phyloP scores from a whole-genome alignment of 1,140 invertebrate genomes.

The Leptinotarsa defecta region DNA sequence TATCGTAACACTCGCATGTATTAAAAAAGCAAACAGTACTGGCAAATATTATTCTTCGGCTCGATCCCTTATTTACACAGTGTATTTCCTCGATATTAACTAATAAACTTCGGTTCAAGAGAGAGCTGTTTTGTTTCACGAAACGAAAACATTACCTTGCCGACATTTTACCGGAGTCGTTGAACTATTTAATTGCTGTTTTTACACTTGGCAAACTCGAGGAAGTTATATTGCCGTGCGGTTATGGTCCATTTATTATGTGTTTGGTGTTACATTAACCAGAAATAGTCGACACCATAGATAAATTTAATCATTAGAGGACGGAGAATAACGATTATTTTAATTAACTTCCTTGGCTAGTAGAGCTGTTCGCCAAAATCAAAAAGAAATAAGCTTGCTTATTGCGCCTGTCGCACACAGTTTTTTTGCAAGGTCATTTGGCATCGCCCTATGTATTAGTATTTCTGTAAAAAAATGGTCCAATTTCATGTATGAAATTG shows the following conservation, averaged over 20 bases:
- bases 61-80: background rate
- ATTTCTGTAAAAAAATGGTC: too few species aligned
- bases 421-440: too few species aligned
- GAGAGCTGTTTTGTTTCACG: constrained; percentile 2
- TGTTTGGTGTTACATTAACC: background rate
- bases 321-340: too few species aligned
- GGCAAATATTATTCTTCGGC: background rate
- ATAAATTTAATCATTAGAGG: too few species aligned
- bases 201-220: background rate
- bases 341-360: too few species aligned
- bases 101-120: constrained; percentile 1
- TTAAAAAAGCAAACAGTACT: constrained; percentile 8
- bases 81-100: constrained; percentile 3
- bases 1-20: background rate
- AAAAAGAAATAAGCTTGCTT: too few species aligned
- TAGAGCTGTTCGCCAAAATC: too few species aligned
- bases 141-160: background rate
- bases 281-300: background rate
- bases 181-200: background rate
- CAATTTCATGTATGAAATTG: too few species aligned
- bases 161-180: background rate
- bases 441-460: too few species aligned
- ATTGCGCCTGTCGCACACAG: too few species aligned
- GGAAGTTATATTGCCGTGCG: background rate
- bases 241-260: constrained; percentile 3